Evolutionary conservation across 2,888 invertebrate genomes (phyloP), one percentile per base, ranked within the genome.

Genomic region (Dorcus hopei): DNA sequence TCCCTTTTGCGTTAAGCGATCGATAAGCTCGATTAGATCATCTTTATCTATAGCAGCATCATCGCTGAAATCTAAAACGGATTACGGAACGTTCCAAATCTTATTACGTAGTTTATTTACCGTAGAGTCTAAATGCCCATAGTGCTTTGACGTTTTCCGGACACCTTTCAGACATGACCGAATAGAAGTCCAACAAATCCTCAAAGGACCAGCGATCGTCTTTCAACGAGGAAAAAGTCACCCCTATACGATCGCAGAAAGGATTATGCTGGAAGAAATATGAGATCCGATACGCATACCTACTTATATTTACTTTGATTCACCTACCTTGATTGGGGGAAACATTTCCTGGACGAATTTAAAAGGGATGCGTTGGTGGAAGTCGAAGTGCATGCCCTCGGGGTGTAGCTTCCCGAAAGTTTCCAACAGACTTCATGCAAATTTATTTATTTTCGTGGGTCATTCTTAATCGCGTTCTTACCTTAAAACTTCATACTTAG

Each of bases 51-150:
- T 82, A 72, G 83, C 82, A 65, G 83, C 82, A 69, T 88, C 87
- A 43, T 81, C 83, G 65, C 88, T 83, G 64, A 86, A 78, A 79
- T 88, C 87, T 87, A 68, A 53, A 72, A 72, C 16, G 5, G 11
- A 43, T 33, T 19, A 19, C 2, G 19, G 19, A 2, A 19, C 19
- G 19, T 3, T 19, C 3, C 19, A 19, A 33, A 33, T 33, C 6
- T 33, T 33, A 33, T 33, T 3, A 33, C 14, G 2, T 43, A 43
- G 14, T 26, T 61, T 54, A 58, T 72, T 71, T 80, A 90, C 91
- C 91, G 73, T 87, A 91, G 65, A 92, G 84, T 74, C 82, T 81
- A 73, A 92, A 92, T 9, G 90, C 91, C 86, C 91, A 92, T 3
- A 82, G 81, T 2, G 90, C 87, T 75, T 91, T 91, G 3, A 90